Conservation (phyloP, 2,113 vertebrate species). For the Pontoporia blainvillei region DNA sequence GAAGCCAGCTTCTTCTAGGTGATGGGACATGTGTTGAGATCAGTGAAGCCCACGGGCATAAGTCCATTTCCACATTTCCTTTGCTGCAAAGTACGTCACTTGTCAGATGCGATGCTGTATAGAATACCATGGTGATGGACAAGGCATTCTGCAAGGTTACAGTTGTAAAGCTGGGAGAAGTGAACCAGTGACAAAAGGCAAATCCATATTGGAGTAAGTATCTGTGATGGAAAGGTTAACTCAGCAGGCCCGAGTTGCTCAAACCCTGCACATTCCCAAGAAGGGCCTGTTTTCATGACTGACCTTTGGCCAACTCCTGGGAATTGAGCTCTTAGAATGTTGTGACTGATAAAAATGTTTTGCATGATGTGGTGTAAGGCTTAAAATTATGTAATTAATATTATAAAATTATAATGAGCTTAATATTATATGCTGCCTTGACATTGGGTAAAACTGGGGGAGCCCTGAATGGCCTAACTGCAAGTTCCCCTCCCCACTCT, state of each 20-base stretch:
- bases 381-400: background rate
- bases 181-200: too few species aligned
- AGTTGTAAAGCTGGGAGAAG: too few species aligned
- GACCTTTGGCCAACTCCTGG: background rate
- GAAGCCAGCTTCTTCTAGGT: background rate
- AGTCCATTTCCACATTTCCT: background rate
- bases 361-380: background rate
- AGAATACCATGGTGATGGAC: background rate
- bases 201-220: too few species aligned
- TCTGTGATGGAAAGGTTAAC: background rate
- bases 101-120: background rate
- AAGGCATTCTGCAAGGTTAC: background rate
- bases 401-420: background rate
- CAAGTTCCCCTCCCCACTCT: too few species aligned
- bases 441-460: background rate
- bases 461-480: background rate
- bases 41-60: background rate
- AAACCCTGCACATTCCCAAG: background rate
- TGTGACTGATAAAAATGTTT: background rate
- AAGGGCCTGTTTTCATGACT: background rate
- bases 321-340: background rate
- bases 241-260: background rate
- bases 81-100: background rate
- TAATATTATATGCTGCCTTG: background rate
- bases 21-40: background rate